A percentile compares a stretch with the other conserved stretches of the same genome.
phyloP scores from a whole-genome alignment of 2,888 invertebrate genomes.

The Chironomus riparius region DNA sequence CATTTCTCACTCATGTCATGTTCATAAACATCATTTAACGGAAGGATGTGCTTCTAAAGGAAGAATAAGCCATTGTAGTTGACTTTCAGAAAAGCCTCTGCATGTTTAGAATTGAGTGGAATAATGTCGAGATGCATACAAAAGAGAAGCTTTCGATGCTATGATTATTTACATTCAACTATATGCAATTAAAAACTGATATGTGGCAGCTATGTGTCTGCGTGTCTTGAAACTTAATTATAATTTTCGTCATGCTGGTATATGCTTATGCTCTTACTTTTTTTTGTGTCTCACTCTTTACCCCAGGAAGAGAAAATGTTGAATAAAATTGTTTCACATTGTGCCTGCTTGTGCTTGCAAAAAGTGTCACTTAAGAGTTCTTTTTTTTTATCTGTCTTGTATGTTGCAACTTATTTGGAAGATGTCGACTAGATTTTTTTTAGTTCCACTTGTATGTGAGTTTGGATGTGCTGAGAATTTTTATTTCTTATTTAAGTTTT shows the following conservation, averaged over 20 bases:
- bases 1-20: conserved; percentile 10
- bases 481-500: no score
- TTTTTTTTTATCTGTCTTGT: no score
- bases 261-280: background rate
- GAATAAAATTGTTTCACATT: background rate
- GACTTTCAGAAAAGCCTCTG: background rate
- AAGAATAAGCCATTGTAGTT: no score
- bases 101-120: background rate
- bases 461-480: no score
- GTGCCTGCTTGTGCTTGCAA: background rate
- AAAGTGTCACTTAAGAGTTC: no score
- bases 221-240: conserved; percentile 27
- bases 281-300: no score
- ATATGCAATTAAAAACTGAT: conserved; percentile 20
- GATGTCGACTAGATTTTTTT: no score
- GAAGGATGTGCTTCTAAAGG: background rate
- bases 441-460: no score
- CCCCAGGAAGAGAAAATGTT: background rate
- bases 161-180: conserved; percentile 23
- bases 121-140: conserved; percentile 3
- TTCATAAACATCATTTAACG: conserved; percentile 11
- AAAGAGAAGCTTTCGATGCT: background rate
- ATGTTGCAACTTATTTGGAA: no score
- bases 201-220: conserved; percentile 14
- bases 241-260: background rate